Evolutionary conservation across 2,113 vertebrate species (phyloP), one percentile per base, ranked within the genome.

Genomic region (Sander vitreus): DNA sequence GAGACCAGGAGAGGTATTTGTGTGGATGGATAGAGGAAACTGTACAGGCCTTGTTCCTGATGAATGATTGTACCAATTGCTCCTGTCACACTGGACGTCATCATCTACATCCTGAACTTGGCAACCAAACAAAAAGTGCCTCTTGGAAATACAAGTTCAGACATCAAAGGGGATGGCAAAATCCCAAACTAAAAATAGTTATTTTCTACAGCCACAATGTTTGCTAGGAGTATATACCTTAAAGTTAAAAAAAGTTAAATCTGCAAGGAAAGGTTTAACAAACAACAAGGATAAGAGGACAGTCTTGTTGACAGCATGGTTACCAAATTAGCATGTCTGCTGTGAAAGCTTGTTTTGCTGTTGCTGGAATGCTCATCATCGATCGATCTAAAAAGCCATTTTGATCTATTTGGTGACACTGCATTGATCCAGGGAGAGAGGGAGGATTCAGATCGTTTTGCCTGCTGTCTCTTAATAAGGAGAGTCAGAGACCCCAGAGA

Each of bases 61-160:
- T 71, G 58, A 48, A 51, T 69, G 75, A 60, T 25, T 76, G 67
- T 48, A 50, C 57, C 55, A 53, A 45, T 13, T 10, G 57, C 77
- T 70, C 60, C n/a, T 33, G 10, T 66, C 67, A 67, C 45, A 12
- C 15, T 6, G 6, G 15, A 48, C 23, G 6, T 16, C 36, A 33
- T 76, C 60, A 2, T 57, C 18, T 25, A 2, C 62, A 76, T 64
- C 77, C 4, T 78, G 25, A 78, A 64, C 78, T 15, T 39, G 76
- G 58, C 73, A 68, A 60, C 36, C 62, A 78, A 84, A 78, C 82
- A 67, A 70, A 47, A 89, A 75, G 87, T 91, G 81, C 83, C 91
- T 84, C 77, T 80, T 48, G 62, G 36, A 72, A 79, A 53, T 30
- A 53, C 11, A 27, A 64, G 15, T 53, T 59, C 55, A 39, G 18